A percentile compares a stretch with the other conserved stretches of the same genome.
Evolutionary conservation across 2,888 invertebrate genomes (phyloP).

Genomic region (Sabellastarte sp.): DNA sequence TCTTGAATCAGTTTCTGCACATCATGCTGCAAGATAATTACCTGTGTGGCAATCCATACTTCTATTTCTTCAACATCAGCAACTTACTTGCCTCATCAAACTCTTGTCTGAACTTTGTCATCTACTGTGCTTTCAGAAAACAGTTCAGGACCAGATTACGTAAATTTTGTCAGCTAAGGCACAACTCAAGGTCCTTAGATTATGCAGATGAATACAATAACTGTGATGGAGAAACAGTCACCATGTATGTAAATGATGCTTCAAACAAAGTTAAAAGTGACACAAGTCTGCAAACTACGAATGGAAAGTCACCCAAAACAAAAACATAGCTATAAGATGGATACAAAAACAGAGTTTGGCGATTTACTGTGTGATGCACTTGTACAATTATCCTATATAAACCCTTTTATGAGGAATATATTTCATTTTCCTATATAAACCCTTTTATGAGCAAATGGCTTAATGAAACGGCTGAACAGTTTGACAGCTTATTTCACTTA

Average conservation of each 20-base stretch:
- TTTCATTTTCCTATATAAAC: no score
- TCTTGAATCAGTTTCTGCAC: constrained; percentile 30
- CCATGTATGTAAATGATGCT: neutral
- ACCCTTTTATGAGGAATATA: no score
- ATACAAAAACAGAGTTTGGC: no score
- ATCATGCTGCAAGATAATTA: constrained; percentile 13
- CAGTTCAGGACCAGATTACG: constrained; percentile 23
- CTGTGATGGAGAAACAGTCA: neutral
- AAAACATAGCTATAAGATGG: no score
- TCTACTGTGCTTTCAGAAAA: constrained; percentile 33
- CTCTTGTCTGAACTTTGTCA: constrained; percentile 32
- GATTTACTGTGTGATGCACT: no score
- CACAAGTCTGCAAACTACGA: no score
- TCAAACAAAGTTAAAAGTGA: neutral
- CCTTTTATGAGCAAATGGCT: no score
- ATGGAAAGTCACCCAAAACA: no score
- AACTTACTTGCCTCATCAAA: constrained; percentile 31
- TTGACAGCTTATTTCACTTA: no score
- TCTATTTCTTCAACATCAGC: constrained; percentile 32
- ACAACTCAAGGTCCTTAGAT: neutral
- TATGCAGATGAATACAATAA: neutral
- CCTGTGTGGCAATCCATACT: constrained; percentile 29
- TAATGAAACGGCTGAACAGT: no score
- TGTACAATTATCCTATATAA: no score
- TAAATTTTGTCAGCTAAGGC: neutral